phyloP scores from a whole-genome alignment of 2,797 vertebrate genomes.

The Smutsia gigantea region DNA sequence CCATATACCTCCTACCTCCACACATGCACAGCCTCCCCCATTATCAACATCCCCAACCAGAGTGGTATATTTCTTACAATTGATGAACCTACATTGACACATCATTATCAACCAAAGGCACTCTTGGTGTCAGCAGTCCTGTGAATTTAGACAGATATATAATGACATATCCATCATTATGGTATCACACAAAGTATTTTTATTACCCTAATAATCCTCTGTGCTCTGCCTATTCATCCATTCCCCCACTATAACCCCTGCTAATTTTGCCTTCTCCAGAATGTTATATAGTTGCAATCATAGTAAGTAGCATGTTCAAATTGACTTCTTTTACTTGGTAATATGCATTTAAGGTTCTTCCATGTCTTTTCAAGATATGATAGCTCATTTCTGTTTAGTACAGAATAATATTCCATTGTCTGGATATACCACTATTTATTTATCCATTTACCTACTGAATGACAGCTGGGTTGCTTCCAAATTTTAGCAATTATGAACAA shows the following conservation, averaged over 20 bases:
- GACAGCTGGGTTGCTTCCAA: no score
- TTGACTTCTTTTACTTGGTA: no score
- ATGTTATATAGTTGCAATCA: no score
- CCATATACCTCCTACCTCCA: not conserved
- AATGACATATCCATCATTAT: not conserved
- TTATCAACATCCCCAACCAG: not conserved
- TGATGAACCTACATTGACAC: not conserved
- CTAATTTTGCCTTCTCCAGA: not conserved
- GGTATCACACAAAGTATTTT: not conserved
- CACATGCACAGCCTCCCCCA: not conserved
- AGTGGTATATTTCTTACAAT: not conserved
- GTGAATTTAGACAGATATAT: not conserved
- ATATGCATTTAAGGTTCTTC: no score
- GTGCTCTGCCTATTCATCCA: not conserved
- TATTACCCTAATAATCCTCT: not conserved
- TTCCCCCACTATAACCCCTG: rapidly evolving
- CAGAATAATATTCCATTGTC: no score
- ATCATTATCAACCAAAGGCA: not conserved
- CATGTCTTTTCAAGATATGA: no score
- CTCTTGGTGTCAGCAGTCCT: not conserved
- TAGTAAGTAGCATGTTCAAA: no score
- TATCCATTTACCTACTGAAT: no score
- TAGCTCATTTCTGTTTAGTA: no score
- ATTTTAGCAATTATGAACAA: no score
- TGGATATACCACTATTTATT: no score